These are phyloP conservation scores for Oxyruncus cristatus DNA, from an alignment of 2,113 vertebrate species.

Conservation along the genomic window DNA sequence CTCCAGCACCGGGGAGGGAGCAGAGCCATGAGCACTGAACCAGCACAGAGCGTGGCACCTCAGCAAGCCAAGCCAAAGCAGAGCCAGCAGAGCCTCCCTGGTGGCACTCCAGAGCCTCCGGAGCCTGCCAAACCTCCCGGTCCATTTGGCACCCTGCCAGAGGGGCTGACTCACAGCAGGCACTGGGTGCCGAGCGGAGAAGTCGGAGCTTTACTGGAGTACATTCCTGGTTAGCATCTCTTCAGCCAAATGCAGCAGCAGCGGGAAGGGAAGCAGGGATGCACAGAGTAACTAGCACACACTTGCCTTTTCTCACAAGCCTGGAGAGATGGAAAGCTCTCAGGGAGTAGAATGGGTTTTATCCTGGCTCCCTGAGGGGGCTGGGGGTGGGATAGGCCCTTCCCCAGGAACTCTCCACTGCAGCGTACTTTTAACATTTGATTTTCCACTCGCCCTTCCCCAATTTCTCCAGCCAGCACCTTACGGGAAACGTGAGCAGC, in stretches of 20 bases:
- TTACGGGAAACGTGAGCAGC: fast-evolving
- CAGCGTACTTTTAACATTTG: neutral
- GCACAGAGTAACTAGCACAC: neutral
- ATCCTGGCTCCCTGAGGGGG: neutral
- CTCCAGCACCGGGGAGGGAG: neutral
- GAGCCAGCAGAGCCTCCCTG: neutral
- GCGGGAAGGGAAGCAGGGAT: neutral
- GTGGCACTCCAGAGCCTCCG: fast-evolving
- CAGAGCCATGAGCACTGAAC: neutral
- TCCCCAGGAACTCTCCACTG: neutral
- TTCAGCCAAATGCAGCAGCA: neutral
- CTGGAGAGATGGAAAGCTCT: neutral
- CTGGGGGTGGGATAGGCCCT: neutral
- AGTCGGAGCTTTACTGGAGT: neutral
- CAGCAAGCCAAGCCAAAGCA: neutral
- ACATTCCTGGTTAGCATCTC: neutral
- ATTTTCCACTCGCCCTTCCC: neutral
- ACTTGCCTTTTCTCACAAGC: neutral
- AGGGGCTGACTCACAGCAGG: neutral
- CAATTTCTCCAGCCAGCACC: neutral
- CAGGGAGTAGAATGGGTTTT: neutral
- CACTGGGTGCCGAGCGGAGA: neutral
- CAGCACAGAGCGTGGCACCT: neutral
- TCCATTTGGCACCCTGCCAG: neutral
- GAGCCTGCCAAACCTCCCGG: neutral